Evolutionary conservation across 2,797 vertebrate genomes (phyloP), one percentile per base, ranked within the genome.

Genomic region (Gallinago stenura): DNA sequence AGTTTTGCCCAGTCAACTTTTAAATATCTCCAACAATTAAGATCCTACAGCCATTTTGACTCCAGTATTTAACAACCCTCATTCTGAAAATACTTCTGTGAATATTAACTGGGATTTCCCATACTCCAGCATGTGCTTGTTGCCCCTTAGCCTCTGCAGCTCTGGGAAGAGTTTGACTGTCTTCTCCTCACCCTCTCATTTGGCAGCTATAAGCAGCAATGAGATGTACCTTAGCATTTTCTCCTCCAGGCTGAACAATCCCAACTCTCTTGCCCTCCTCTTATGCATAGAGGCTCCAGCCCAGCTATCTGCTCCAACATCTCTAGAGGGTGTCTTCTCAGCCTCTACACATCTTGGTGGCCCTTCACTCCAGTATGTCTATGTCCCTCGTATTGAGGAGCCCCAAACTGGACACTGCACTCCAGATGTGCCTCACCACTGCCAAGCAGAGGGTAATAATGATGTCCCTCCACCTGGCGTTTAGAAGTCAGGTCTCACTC

Each of bases 291-390:
- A 46, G 31, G 6, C 13, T 87, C 25, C 46, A 78, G 26, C 14
- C 15, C 41, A 10, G 48, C 56, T 16, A 10, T 8, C 39, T 33
- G 8, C 11, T 83, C 33, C 51, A 81, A 9, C 16, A 10, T 41
- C 13, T 57, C 54, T 15, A 57, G 13, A 22, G 31, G 31, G 20
- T 33, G 31, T 33, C 19, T 57, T 33, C 15, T 33, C 46, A 77
- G 26, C 12, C 7, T 37, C 11, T 70, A 17, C 8, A 3, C 8
- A 8, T 39, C 84, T 54, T 12, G 4, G 21, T 75, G 53, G 28
- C 5, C 22, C 21, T 70, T 66, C 3, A 5, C 17, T 58, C 21
- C 24, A 43, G 35, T 21, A 33, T 0, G 0, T 8, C 51, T 9
- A 13, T 12, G 18, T 69, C 4, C 58, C 35, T 75, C 1, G 0